Conservation (phyloP, 30 jellyfish, hydroid and myxozoan species). For the Turritopsis dohrnii region DNA sequence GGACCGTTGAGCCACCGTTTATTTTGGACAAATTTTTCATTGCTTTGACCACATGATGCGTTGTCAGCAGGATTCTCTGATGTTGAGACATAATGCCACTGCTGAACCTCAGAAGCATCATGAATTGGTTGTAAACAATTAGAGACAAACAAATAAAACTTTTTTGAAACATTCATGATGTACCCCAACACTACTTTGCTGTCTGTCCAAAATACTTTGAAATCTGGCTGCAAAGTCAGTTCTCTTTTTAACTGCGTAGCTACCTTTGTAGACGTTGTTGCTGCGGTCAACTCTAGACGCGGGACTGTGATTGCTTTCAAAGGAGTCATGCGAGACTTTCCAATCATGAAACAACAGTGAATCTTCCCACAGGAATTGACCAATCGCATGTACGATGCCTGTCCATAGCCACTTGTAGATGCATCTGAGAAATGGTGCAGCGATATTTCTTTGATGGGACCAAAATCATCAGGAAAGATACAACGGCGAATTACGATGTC, state of each 20-base stretch:
- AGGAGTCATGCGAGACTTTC: conserved; percentile 50
- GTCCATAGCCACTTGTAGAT: conserved; percentile 17
- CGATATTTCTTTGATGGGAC: conserved; percentile 21
- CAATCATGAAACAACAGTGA: conserved; percentile 35
- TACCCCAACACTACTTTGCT: conserved; percentile 36
- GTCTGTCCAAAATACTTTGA: conserved; percentile 52
- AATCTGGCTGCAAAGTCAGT: conserved; percentile 18
- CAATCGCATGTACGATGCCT: not conserved
- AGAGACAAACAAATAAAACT: conserved; percentile 40
- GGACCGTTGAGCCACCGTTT: conserved; percentile 38
- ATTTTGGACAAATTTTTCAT: not conserved
- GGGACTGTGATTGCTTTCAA: conserved; percentile 37
- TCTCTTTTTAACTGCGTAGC: conserved; percentile 30
- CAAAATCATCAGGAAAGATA: not conserved
- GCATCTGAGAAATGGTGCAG: conserved; percentile 47
- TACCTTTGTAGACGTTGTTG: conserved; percentile 28
- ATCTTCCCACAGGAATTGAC: conserved; percentile 16
- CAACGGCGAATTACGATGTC: conserved; percentile 6
- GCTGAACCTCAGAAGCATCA: conserved; percentile 39
- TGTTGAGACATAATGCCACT: conserved; percentile 40
- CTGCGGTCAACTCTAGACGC: conserved; percentile 46
- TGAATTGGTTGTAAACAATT: conserved; percentile 37
- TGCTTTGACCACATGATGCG: conserved; percentile 47
- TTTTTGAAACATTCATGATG: conserved; percentile 25
- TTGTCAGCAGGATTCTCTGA: conserved; percentile 41